Evolutionary conservation across 2,888 invertebrate species (phyloP).

Genomic region (Cetonia aurata): DNA sequence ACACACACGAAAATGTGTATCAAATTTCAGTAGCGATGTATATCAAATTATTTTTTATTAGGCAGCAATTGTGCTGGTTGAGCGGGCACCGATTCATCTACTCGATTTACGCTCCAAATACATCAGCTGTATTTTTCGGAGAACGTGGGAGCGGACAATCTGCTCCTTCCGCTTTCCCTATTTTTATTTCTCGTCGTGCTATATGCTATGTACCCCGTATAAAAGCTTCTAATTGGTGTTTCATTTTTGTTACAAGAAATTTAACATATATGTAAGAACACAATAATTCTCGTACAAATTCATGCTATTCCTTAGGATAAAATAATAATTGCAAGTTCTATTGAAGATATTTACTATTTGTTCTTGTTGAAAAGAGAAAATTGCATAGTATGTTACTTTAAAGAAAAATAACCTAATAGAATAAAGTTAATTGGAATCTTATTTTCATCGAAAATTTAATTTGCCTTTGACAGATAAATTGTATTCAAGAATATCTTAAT

Average conservation of each 20-base stretch:
- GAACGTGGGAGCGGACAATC: conserved; percentile 23
- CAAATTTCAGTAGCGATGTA: conserved; percentile 14
- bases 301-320: too few species aligned
- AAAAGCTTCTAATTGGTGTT: conserved; percentile 1
- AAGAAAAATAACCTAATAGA: too few species aligned
- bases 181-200: conserved; percentile 7
- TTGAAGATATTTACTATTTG: too few species aligned
- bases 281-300: too few species aligned
- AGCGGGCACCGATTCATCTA: conserved; percentile 30
- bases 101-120: conserved; percentile 27
- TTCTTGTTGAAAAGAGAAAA: too few species aligned
- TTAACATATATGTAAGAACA: background rate
- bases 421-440: too few species aligned
- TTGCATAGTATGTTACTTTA: too few species aligned
- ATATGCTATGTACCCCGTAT: too few species aligned
- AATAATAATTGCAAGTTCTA: too few species aligned
- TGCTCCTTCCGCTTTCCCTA: conserved; percentile 7
- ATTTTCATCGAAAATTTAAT: too few species aligned
- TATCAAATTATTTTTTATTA: conserved; percentile 39
- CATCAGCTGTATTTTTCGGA: conserved; percentile 23
- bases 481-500: too few species aligned
- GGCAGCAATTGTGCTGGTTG: conserved; percentile 29
- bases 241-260: conserved; percentile 3
- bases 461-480: too few species aligned
- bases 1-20: conserved; percentile 12